Percentiles rank a stretch among this genome's conserved stretches.
These are phyloP conservation scores for Ptychoptera albimana DNA, from an alignment of 2,888 invertebrate species.

Conservation along the genomic window DNA sequence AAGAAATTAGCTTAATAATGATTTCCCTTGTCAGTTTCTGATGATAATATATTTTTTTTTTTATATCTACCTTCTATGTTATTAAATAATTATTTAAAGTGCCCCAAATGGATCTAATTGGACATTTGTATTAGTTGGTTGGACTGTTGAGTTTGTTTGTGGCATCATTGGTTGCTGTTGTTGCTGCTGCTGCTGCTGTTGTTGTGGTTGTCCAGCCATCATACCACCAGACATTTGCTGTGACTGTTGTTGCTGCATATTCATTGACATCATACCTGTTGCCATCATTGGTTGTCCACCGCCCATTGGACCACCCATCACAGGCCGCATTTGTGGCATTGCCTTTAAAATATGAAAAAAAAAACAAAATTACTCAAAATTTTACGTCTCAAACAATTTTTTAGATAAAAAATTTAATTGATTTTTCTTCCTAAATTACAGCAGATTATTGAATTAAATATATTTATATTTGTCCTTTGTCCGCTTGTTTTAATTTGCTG, in stretches of 20 bases:
- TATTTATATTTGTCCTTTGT: too few species aligned
- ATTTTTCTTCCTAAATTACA: too few species aligned
- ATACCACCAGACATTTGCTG: slow-evolving; percentile 16
- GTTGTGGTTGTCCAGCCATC: slow-evolving; percentile 21
- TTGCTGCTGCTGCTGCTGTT: slow-evolving; percentile 19
- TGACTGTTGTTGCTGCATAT: slow-evolving; percentile 9
- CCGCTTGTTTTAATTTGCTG: too few species aligned
- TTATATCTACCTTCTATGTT: not conserved
- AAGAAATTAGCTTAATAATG: too few species aligned
- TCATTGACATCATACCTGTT: slow-evolving; percentile 21
- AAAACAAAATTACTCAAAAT: too few species aligned
- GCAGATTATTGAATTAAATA: too few species aligned
- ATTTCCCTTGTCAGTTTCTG: too few species aligned
- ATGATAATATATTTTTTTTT: too few species aligned
- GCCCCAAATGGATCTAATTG: slow-evolving; percentile 39
- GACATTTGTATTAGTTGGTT: slow-evolving; percentile 30
- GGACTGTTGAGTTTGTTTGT: slow-evolving; percentile 15
- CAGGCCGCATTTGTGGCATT: slow-evolving; percentile 22
- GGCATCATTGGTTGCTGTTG: slow-evolving; percentile 14
- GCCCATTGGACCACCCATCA: slow-evolving; percentile 23
- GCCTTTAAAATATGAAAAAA: too few species aligned
- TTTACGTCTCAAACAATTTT: too few species aligned
- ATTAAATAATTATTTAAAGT: slow-evolving; percentile 20
- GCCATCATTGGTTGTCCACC: slow-evolving; percentile 23
- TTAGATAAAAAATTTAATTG: too few species aligned